phyloP scores from a whole-genome alignment of 2,797 vertebrate genomes.

The Rachycentron canadum region DNA sequence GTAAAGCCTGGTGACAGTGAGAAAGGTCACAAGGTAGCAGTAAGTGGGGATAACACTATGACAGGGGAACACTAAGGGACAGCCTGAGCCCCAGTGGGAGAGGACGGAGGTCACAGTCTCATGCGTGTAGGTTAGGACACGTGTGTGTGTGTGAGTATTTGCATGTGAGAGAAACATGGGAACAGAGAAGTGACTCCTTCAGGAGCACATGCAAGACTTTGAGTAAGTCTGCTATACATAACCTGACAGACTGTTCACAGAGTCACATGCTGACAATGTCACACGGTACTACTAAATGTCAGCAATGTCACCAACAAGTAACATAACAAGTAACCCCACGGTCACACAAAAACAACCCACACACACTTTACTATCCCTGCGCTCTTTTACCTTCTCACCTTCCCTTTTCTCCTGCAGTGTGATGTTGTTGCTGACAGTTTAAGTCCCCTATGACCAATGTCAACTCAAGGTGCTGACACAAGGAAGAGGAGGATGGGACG shows the following conservation, averaged over 20 bases:
- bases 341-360: slow-evolving; percentile 11
- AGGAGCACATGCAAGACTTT: slow-evolving; percentile 60
- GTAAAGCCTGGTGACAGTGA: slow-evolving; percentile 55
- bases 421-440: slow-evolving; percentile 64
- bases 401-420: slow-evolving; percentile 20
- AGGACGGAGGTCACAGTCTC: slow-evolving; percentile 38
- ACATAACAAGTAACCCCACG: slow-evolving; percentile 24
- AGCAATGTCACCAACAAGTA: slow-evolving; percentile 58
- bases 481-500: slow-evolving; percentile 40
- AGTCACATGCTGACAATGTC: slow-evolving; percentile 60
- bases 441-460: slow-evolving; percentile 64
- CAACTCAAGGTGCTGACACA: slow-evolving; percentile 71
- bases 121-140: slow-evolving; percentile 19
- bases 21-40: slow-evolving; percentile 60
- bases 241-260: slow-evolving; percentile 65
- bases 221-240: slow-evolving; percentile 62
- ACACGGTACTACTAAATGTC: slow-evolving; percentile 55
- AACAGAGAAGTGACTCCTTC: slow-evolving; percentile 40
- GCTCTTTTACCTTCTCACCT: slow-evolving; percentile 47
- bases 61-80: slow-evolving; percentile 53
- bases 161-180: slow-evolving; percentile 34
- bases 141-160: slow-evolving; percentile 32
- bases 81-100: slow-evolving; percentile 33
- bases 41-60: slow-evolving; percentile 53
- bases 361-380: slow-evolving; percentile 33